phyloP scores from a whole-genome alignment of 1,140 invertebrate genomes.

The Tetramorium parvispinum region DNA sequence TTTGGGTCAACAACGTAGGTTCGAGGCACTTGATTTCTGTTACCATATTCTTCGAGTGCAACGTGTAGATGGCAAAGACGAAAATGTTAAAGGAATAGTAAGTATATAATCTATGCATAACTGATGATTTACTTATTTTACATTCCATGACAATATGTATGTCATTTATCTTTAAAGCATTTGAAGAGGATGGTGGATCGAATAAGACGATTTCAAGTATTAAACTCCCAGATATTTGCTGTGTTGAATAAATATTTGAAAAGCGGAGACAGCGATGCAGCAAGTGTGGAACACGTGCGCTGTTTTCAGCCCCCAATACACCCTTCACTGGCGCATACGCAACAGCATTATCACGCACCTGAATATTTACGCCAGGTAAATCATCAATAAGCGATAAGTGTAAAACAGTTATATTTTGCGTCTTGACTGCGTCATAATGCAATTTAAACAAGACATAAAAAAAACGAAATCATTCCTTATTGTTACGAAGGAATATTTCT shows the following conservation, averaged over 20 bases:
- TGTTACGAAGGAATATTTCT: conserved; percentile 8
- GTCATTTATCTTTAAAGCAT: conserved; percentile 88
- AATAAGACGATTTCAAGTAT: conserved; percentile 98
- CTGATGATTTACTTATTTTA: neutral
- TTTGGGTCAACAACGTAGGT: conserved; percentile 97
- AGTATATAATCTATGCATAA: conserved; percentile 85
- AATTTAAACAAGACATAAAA: neutral
- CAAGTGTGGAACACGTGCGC: conserved; percentile 97
- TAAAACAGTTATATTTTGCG: conserved; percentile 6
- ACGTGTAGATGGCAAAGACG: conserved; percentile 98
- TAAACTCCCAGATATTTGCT: conserved; percentile 99
- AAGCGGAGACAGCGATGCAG: conserved; percentile 92
- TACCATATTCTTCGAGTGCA: conserved; percentile 99
- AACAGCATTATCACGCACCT: conserved; percentile 88
- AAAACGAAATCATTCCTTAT: conserved; percentile 60
- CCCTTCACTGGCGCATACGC: conserved; percentile 88
- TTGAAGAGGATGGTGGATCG: conserved; percentile 98
- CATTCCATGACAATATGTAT: conserved; percentile 66
- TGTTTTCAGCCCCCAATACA: conserved; percentile 98
- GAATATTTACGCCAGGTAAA: conserved; percentile 87
- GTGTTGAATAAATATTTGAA: conserved; percentile 98
- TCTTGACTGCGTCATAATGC: neutral
- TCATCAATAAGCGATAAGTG: conserved; percentile 75
- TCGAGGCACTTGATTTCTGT: conserved; percentile 99
- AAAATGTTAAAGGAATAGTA: conserved; percentile 98